Conservation (phyloP, 2,113 vertebrate species). For the Dascyllus trimaculatus region DNA sequence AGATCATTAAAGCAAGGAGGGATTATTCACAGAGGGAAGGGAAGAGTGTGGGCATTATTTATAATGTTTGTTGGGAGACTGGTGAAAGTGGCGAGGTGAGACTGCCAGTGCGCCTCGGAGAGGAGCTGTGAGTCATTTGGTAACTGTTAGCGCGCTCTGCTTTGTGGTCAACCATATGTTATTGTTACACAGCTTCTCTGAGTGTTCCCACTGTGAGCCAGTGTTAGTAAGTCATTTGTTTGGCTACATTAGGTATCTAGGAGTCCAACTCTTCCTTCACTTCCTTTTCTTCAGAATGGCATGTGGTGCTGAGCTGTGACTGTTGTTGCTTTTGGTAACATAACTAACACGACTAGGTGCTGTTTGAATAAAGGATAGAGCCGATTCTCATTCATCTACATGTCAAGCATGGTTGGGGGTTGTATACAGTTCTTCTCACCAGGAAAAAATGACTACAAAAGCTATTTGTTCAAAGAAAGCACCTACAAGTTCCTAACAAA, state of each 20-base stretch:
- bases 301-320: neutral
- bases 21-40: slow-evolving; percentile 19
- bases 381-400: too few species aligned
- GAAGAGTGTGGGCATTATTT: slow-evolving; percentile 45
- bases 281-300: slow-evolving; percentile 4
- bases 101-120: slow-evolving; percentile 34
- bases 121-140: slow-evolving; percentile 41
- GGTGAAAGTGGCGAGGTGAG: slow-evolving; percentile 53
- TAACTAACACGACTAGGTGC: too few species aligned
- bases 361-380: too few species aligned
- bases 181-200: slow-evolving; percentile 49
- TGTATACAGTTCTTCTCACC: too few species aligned
- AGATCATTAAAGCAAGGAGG: slow-evolving; percentile 41
- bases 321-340: too few species aligned
- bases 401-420: too few species aligned
- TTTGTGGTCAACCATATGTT: slow-evolving; percentile 57
- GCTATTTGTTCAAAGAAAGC: too few species aligned
- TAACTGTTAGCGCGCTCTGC: slow-evolving; percentile 35
- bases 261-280: neutral
- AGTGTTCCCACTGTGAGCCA: slow-evolving; percentile 37
- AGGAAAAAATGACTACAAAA: too few species aligned
- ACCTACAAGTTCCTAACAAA: too few species aligned
- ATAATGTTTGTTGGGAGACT: slow-evolving; percentile 47
- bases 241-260: slow-evolving; percentile 13
- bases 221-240: slow-evolving; percentile 51